Base-by-base conservation (phyloP, 2,888 invertebrate species). In the Troides oblongomaculatus region DNA sequence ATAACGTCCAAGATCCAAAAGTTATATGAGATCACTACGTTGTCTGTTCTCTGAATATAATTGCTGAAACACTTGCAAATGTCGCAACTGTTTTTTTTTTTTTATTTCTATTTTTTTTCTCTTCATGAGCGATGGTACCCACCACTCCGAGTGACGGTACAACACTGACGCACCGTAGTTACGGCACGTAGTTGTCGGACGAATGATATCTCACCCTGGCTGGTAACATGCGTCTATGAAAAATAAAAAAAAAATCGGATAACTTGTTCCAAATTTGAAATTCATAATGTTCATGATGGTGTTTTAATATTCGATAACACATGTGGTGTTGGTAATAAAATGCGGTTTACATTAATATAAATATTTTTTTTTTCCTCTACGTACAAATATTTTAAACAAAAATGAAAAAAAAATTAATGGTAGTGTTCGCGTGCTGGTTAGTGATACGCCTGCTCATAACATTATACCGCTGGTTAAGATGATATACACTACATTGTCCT, bases 61-160 rank as follows among this genome's bases (percentile, higher is more conserved):
- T 30, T 39, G 36, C 23, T 50, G 57, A 50, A 59, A 59, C 70
- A 70, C 70, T 14, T 21, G 21, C 12, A 63, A 60, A 65, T 73
- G 61, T 66, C 77, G 75, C 79, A 36, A 66, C 18, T 50, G 6
- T 62, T 69, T 70, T 61, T 64, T 68, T 12, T 50, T 6, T 64
- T 69, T 21, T 21, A 21, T 21, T 21, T 21, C 21, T 70, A 59
- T 64, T 68, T 65, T 62, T 68, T 68, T 69, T 64, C 17, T 66
- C 50, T 50, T 36, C 62, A 36, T 67, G 67, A 72, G 74, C 80
- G 80, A 80, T 76, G 79, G 77, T 73, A 81, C 84, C 81, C 85
- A 84, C 87, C 87, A 82, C 84, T 77, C 77, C 83, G 86, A 88
- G 83, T 84, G 88, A 83, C 84, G 82, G 78, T 80, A 76, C 73